Evolutionary conservation across 2,888 invertebrate genomes (phyloP).

Genomic region (Neoascia interrupta): DNA sequence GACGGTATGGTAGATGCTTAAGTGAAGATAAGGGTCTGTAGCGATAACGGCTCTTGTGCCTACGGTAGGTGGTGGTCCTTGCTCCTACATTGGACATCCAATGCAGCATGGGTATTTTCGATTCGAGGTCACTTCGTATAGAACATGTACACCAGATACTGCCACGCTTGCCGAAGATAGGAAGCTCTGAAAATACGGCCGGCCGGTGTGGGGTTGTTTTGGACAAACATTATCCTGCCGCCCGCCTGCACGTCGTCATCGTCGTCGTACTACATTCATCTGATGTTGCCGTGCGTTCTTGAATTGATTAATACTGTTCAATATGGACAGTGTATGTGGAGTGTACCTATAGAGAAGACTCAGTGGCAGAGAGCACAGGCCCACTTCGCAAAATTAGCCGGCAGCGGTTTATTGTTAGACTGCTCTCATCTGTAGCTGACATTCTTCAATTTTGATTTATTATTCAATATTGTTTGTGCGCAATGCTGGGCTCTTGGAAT

Average conservation of each 20-base stretch:
- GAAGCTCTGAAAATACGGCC: too few species aligned
- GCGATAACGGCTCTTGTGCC: slow-evolving; percentile 31
- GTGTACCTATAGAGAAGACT: too few species aligned
- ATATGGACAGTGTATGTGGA: slow-evolving; percentile 45
- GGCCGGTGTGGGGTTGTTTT: slow-evolving; percentile 35
- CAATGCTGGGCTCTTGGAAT: slow-evolving; percentile 11
- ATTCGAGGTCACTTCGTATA: too few species aligned
- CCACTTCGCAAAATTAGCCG: slow-evolving; percentile 61
- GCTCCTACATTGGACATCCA: slow-evolving; percentile 1
- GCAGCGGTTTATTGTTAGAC: slow-evolving; percentile 65
- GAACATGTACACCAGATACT: too few species aligned
- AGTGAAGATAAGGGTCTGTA: slow-evolving; percentile 2
- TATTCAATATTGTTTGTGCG: slow-evolving; percentile 61
- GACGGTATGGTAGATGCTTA: slow-evolving; percentile 7
- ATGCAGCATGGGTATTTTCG: background rate
- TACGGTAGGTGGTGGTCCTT: slow-evolving; percentile 13
- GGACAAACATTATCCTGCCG: slow-evolving; percentile 32
- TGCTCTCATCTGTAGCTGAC: slow-evolving; percentile 67
- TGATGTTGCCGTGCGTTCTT: slow-evolving; percentile 49
- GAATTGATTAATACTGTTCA: slow-evolving; percentile 65
- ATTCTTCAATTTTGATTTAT: slow-evolving; percentile 69
- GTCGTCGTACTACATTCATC: too few species aligned
- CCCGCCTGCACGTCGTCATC: slow-evolving; percentile 8
- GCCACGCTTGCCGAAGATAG: too few species aligned
- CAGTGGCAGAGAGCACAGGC: too few species aligned